Percentiles rank a stretch among this genome's conserved stretches.
Conservation (phyloP, 2,888 invertebrate species). For the Caenorhabditis macrosperma region DNA sequence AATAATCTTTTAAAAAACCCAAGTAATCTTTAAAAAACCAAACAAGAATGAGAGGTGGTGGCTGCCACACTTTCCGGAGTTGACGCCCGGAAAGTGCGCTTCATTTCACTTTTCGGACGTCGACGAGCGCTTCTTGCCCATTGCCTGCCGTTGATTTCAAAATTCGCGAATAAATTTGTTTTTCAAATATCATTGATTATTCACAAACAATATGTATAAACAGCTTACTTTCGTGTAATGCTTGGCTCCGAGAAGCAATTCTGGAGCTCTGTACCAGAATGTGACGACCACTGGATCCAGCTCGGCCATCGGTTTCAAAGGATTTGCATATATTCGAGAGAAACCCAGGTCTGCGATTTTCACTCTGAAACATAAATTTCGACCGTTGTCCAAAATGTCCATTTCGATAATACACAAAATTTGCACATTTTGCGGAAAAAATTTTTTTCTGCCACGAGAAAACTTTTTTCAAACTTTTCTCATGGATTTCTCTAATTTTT, state of each 20-base stretch:
- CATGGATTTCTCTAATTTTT: too few relatives aligned
- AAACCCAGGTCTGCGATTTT: conserved; percentile 95
- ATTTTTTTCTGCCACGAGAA: background rate
- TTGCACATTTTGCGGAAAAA: background rate
- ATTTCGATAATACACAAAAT: background rate
- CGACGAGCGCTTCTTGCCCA: too few relatives aligned
- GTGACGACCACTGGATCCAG: conserved; percentile 99
- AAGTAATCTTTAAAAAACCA: background rate
- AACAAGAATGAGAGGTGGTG: too few relatives aligned
- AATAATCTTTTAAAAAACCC: background rate
- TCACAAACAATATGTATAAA: background rate
- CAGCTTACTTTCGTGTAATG: conserved; percentile 79
- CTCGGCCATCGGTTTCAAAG: conserved; percentile 96
- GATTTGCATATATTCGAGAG: conserved; percentile 96
- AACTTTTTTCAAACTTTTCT: background rate
- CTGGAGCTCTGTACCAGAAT: conserved; percentile 98
- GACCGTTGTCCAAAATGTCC: too few relatives aligned
- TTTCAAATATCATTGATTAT: background rate
- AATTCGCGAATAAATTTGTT: background rate
- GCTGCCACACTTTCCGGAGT: too few relatives aligned
- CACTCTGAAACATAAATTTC: conserved; percentile 63
- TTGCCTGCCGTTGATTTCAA: too few relatives aligned
- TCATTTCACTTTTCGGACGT: too few relatives aligned
- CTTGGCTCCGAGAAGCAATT: conserved; percentile 83
- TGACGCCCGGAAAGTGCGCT: too few relatives aligned